Evolutionary conservation across 2,888 invertebrate species (phyloP).

Genomic region (Ametastegia equiseti): DNA sequence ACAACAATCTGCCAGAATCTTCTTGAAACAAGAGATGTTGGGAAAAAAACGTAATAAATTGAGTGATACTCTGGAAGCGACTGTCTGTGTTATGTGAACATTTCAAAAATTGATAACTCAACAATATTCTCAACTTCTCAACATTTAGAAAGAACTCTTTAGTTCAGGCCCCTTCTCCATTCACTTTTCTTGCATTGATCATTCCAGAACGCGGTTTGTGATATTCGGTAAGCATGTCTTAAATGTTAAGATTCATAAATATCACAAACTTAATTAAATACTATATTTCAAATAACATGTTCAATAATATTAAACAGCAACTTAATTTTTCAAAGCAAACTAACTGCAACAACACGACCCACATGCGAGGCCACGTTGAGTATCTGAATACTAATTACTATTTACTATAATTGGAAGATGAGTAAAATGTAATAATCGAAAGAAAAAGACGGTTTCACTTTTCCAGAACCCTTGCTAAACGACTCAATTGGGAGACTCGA

Average conservation of each 20-base stretch:
- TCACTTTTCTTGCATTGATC: neutral
- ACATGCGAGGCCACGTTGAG: neutral
- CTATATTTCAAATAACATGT: slow-evolving; percentile 17
- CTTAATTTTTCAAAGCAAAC: neutral
- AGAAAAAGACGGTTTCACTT: neutral
- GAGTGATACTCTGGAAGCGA: no score
- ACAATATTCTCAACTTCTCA: neutral
- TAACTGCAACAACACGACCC: neutral
- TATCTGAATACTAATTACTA: slow-evolving; percentile 20
- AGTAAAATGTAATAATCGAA: slow-evolving; percentile 3
- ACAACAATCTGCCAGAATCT: neutral
- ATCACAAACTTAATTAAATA: slow-evolving; percentile 33
- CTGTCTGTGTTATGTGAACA: neutral
- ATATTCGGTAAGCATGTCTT: neutral
- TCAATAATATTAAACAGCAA: neutral
- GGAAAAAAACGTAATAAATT: no score
- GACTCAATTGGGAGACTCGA: neutral
- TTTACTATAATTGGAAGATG: neutral
- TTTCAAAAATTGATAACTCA: neutral
- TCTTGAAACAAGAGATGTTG: no score
- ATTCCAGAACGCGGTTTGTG: neutral
- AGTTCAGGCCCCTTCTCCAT: neutral
- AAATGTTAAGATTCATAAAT: slow-evolving; percentile 24
- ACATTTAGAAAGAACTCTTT: neutral
- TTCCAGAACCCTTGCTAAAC: neutral